Conservation (phyloP, 2,888 invertebrate species). For the Lysandra bellargus region DNA sequence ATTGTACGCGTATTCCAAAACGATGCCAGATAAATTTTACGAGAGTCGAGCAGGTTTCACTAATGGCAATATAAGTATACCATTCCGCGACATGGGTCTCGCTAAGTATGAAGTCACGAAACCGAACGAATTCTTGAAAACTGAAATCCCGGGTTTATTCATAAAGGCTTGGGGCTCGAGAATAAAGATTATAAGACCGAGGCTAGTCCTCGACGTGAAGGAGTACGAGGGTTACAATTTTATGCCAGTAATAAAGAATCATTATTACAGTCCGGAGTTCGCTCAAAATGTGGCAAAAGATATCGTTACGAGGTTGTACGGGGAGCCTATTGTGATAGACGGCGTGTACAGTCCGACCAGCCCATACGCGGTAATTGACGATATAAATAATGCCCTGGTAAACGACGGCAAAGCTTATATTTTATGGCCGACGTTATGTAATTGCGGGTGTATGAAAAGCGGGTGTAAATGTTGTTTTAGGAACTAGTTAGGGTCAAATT, state of each 20-base stretch:
- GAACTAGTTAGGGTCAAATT: neutral
- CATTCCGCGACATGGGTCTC: conserved; percentile 30
- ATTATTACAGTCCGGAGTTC: conserved; percentile 23
- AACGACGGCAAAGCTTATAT: conserved; percentile 35
- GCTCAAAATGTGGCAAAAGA: conserved; percentile 30
- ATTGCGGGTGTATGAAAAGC: conserved; percentile 34
- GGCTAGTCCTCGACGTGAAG: conserved; percentile 34
- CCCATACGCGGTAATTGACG: conserved; percentile 32
- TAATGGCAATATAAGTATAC: conserved; percentile 28
- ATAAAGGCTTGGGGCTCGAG: conserved; percentile 37
- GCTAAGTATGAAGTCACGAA: conserved; percentile 32
- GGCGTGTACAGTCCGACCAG: conserved; percentile 24
- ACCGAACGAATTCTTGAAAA: conserved; percentile 32
- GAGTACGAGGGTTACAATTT: conserved; percentile 34
- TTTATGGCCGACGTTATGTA: conserved; percentile 39
- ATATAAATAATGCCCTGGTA: conserved; percentile 32
- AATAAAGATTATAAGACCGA: conserved; percentile 37
- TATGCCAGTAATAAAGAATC: conserved; percentile 35
- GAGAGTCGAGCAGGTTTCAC: neutral
- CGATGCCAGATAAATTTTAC: neutral
- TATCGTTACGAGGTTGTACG: conserved; percentile 35
- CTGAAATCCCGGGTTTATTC: conserved; percentile 36
- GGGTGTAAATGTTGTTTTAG: conserved; percentile 33
- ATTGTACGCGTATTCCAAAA: neutral
- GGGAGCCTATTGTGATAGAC: conserved; percentile 37